Base-by-base conservation (phyloP, 2,888 invertebrate species). In the Scaptomyza flava region DNA sequence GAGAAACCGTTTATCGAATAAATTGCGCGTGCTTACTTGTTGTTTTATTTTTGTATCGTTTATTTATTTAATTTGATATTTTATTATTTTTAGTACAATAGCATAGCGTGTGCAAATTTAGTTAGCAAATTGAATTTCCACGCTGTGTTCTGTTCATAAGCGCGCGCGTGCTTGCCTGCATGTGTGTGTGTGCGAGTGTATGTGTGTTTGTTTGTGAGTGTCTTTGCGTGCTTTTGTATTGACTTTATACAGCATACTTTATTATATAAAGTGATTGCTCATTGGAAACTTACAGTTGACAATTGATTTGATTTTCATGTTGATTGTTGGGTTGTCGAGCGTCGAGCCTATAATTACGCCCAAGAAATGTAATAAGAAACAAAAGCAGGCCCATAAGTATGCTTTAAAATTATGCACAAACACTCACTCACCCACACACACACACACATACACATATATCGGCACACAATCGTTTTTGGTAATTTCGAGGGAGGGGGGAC, bases 241-340 rank as follows among this genome's bases (percentile, higher is more conserved):
- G 67, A 47, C 51, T 50, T 61, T 65, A 45, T 73, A 51, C 47
- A 67, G 52, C 63, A 56, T 76, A 67, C 78, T 80, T 80, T 80
- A 82, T 82, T 82, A 82, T 85, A 85, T 82, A 85, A 82, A 85
- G 63, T 79, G 72, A 47, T 57, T 50, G 65, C 51, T 38, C 61
- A 75, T 75, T 67, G 63, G 31, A 62, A 79, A 64, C 68, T 68
- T 61, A 47, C 66, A 77, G 54, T 62, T 56, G 57, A 14, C 50
- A 48, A 48, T 42, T 54, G 48, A 42, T 47, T 53, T 68, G 81
- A 78, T 69, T 73, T 78, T 36, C 34, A 56, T 30, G 14, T n/a
- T 38, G 31, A 54, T 58, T 53, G 36, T 5, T 36, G 11, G 20
- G 12, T 14, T 36, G 31, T 43, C 30, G 8, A 34, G 20, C 23